Conservation (phyloP, 2,797 vertebrate species). For the Spondyliosoma cantharus region DNA sequence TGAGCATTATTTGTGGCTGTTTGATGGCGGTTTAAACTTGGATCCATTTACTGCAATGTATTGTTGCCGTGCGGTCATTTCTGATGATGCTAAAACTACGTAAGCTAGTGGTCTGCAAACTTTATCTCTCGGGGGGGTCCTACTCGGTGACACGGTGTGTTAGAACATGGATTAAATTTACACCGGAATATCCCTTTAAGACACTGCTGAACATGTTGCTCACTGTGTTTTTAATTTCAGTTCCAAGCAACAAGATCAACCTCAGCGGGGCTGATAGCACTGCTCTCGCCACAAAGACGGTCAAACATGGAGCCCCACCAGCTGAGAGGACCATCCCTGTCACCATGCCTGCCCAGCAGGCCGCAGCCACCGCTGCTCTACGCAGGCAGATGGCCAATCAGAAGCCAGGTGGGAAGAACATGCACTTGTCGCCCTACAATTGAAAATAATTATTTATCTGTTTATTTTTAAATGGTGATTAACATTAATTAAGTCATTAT, state of each 20-base stretch:
- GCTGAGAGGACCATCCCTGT: constrained; percentile 80
- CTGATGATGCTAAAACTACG: too few relatives aligned
- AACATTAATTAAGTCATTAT: not conserved
- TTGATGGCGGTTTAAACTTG: too few relatives aligned
- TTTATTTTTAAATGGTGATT: constrained; percentile 13
- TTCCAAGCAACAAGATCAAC: constrained; percentile 85
- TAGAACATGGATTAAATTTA: too few relatives aligned
- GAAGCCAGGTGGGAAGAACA: constrained; percentile 83
- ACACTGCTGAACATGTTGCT: not conserved
- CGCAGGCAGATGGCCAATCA: constrained; percentile 93
- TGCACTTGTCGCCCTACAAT: not conserved
- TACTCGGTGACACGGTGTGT: too few relatives aligned
- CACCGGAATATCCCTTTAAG: too few relatives aligned
- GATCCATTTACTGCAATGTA: too few relatives aligned
- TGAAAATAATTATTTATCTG: not conserved
- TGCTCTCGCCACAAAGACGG: constrained; percentile 93
- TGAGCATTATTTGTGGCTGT: too few relatives aligned
- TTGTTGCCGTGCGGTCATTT: too few relatives aligned
- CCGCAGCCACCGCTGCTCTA: constrained; percentile 91
- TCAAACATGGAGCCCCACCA: constrained; percentile 92
- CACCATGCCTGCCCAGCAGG: constrained; percentile 89
- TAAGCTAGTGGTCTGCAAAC: too few relatives aligned
- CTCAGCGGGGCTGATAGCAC: constrained; percentile 93
- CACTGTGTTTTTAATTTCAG: constrained; percentile 52
- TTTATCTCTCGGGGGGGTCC: too few relatives aligned